phyloP scores from a whole-genome alignment of 2,888 invertebrate species.

The Amphimallon solstitiale region DNA sequence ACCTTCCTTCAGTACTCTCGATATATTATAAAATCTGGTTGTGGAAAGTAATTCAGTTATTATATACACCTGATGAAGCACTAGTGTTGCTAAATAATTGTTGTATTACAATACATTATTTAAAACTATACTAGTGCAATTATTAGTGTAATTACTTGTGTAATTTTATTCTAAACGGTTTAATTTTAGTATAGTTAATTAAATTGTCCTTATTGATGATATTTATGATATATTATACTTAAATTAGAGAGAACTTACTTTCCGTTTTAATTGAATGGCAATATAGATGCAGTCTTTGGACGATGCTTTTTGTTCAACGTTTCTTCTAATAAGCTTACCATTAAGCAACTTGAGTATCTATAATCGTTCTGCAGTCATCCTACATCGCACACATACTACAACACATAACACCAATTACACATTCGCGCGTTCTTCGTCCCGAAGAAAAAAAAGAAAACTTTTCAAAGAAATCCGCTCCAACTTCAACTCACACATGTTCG shows the following conservation, averaged over 20 bases:
- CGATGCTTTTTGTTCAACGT: neutral
- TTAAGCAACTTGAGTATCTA: neutral
- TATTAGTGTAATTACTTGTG: no score
- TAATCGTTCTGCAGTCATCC: neutral
- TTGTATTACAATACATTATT: no score
- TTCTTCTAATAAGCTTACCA: neutral
- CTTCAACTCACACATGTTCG: conserved; percentile 13
- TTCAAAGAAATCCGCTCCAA: neutral
- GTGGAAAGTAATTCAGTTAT: no score
- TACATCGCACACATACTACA: neutral
- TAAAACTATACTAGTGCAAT: no score
- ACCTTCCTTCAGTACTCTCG: no score
- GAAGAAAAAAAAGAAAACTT: neutral
- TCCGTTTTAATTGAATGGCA: conserved; percentile 11
- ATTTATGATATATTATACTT: no score
- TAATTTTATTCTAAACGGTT: no score
- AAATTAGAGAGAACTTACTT: conserved; percentile 10
- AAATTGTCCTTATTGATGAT: no score
- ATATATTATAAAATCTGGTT: no score
- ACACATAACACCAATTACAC: neutral
- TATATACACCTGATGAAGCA: no score
- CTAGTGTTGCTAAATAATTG: no score
- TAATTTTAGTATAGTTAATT: no score
- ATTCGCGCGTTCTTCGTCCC: neutral
- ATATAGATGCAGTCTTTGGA: neutral